Base-by-base conservation (phyloP, 2,888 invertebrate genomes). In the Coenonympha glycerion region DNA sequence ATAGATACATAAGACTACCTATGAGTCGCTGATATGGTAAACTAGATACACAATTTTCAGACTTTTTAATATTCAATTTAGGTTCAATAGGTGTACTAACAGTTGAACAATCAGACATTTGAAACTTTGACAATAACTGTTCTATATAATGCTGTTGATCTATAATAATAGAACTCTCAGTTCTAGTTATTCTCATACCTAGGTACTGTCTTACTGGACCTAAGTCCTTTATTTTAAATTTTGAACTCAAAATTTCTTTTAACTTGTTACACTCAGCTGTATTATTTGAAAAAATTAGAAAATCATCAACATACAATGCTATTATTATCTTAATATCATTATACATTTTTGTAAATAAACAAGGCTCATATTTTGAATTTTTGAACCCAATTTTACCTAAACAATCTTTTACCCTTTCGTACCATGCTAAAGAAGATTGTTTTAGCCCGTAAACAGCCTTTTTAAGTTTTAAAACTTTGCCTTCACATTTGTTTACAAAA, bases 391-490 rank as follows among this genome's bases (percentile, higher is more conserved):
- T 11, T 4, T 11, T 21, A 21, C 21, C 21, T 6, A 24, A 30
- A 13, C 30, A 30, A 13, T 13, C 13, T 11, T 13, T 13, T 30
- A 13, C 11, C 13, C 30, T 30, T 13, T 13, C 11, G 13, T 51
- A 33, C 51, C 51, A 51, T 8, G 41, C 22, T 15, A 50, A 52
- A 16, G 55, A 50, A 18, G 59, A 56, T 26, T 61, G 57, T 18
- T 58, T 59, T 1, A 58, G 31, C 0, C 56, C 56, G 55, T 58
- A 59, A 22, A 59, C 53, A 4, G 58, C 55, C 28, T 49, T 30
- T 48, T 53, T 50, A n/a, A 54, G 24, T 33, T 31, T 52, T 8
- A 53, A 36, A 6, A 53, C 52, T 33, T 50, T 52, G 18, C 40
- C 46, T 18, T 8, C 15, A 16, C 16, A 13, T 13, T 9, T 30